Evolutionary conservation across 1,140 invertebrate species (phyloP).

Genomic region (Vollenhovia emeryi): DNA sequence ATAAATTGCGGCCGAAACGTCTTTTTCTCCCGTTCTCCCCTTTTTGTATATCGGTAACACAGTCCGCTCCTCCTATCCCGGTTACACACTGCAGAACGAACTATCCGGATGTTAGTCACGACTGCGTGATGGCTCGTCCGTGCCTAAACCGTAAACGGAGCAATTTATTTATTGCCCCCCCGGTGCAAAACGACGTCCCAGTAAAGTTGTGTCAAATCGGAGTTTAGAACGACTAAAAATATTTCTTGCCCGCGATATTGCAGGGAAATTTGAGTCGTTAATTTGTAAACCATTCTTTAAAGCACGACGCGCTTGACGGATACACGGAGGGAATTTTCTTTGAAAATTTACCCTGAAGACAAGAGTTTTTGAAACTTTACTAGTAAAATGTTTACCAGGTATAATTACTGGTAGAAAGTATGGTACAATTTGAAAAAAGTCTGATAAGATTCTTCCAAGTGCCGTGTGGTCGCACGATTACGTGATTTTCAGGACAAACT

Average conservation of each 20-base stretch:
- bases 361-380: too few species aligned
- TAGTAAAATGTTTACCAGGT: too few species aligned
- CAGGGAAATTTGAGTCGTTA: background rate
- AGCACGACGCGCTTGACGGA: background rate
- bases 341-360: too few species aligned
- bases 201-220: background rate
- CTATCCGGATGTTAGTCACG: constrained; percentile 33
- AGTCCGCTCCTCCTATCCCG: constrained; percentile 25
- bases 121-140: constrained; percentile 1
- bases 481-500: too few species aligned
- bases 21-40: constrained; percentile 2
- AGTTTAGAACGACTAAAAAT: background rate
- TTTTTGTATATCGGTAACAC: constrained; percentile 44
- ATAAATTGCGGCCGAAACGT: background rate
- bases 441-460: too few species aligned
- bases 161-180: background rate
- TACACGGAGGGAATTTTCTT: too few species aligned
- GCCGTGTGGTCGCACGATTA: too few species aligned
- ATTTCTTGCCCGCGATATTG: background rate
- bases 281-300: background rate
- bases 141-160: background rate
- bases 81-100: background rate
- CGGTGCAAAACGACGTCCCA: background rate
- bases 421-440: too few species aligned
- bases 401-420: too few species aligned